Evolutionary conservation across 2,888 invertebrate genomes (phyloP).

Genomic region (Agonopterix heracliana): DNA sequence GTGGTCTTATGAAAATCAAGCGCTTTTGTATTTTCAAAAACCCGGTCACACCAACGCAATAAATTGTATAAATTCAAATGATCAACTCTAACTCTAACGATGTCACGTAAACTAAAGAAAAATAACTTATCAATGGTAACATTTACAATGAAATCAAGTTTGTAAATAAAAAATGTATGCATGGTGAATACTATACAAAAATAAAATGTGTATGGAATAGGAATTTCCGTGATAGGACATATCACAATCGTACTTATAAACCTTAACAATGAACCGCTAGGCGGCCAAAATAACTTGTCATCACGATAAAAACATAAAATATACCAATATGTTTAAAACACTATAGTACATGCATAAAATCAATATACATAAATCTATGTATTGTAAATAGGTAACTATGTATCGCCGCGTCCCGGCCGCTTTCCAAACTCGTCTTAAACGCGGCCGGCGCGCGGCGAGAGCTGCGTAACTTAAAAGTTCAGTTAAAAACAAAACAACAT

Average conservation of each 20-base stretch:
- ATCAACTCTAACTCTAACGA: conserved; percentile 16
- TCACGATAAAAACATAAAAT: conserved; percentile 40
- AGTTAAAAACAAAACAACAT: conserved; percentile 39
- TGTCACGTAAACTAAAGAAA: conserved; percentile 36
- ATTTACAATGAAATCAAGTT: conserved; percentile 66
- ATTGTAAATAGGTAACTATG: conserved; percentile 57
- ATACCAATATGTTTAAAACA: conserved; percentile 43
- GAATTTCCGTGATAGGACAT: conserved; percentile 67
- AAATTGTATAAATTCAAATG: conserved; percentile 15
- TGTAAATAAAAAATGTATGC: conserved; percentile 47
- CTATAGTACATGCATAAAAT: conserved; percentile 48
- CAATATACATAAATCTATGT: conserved; percentile 49
- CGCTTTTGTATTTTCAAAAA: no score
- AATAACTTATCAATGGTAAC: conserved; percentile 74
- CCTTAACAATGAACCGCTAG: conserved; percentile 33
- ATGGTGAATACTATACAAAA: conserved; percentile 63
- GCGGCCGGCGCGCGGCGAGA: conserved; percentile 35
- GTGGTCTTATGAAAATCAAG: no score
- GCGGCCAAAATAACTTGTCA: conserved; percentile 43
- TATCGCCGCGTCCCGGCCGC: conserved; percentile 32
- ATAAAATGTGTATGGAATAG: conserved; percentile 68
- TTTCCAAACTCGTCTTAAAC: conserved; percentile 1
- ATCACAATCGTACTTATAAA: conserved; percentile 55
- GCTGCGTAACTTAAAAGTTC: conserved; percentile 42
- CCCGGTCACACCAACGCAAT: no score